These are phyloP conservation scores for Orchesellides sinensis DNA, from an alignment of 2,888 invertebrate species.

Conservation along the genomic window DNA sequence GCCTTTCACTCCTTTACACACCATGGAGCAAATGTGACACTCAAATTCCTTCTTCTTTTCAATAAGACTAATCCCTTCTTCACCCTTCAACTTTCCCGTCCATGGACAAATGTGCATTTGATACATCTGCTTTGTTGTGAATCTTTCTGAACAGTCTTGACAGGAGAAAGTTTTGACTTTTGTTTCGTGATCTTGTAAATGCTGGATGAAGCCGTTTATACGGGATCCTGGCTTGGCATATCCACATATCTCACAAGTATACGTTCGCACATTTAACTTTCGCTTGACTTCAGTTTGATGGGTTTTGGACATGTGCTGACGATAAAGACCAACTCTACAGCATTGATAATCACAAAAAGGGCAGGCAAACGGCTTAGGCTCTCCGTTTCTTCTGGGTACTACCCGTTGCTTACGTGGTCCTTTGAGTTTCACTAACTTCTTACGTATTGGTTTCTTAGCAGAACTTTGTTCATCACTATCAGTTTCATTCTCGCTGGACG, in stretches of 20 bases:
- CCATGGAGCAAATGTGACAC: slow-evolving; percentile 10
- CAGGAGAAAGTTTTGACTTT: neutral
- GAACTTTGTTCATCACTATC: neutral
- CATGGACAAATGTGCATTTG: slow-evolving; percentile 22
- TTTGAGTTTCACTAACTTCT: neutral
- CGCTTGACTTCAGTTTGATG: neutral
- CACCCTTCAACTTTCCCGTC: neutral
- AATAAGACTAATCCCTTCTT: neutral
- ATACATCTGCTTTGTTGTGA: slow-evolving; percentile 20
- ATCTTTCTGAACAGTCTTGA: slow-evolving; percentile 14
- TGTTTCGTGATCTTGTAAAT: slow-evolving; percentile 10
- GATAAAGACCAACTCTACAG: neutral
- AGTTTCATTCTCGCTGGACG: neutral
- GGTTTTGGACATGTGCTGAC: neutral
- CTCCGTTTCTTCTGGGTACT: neutral
- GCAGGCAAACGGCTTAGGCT: neutral
- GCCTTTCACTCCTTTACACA: neutral
- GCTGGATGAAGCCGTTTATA: neutral
- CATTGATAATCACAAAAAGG: neutral
- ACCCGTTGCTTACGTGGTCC: neutral
- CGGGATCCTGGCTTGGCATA: neutral
- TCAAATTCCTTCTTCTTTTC: neutral
- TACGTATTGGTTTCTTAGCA: neutral
- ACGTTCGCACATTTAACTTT: neutral
- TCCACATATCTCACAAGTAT: slow-evolving; percentile 13